These are phyloP conservation scores for Lepidurus couesii DNA, from an alignment of 1,140 invertebrate genomes.

Conservation along the genomic window DNA sequence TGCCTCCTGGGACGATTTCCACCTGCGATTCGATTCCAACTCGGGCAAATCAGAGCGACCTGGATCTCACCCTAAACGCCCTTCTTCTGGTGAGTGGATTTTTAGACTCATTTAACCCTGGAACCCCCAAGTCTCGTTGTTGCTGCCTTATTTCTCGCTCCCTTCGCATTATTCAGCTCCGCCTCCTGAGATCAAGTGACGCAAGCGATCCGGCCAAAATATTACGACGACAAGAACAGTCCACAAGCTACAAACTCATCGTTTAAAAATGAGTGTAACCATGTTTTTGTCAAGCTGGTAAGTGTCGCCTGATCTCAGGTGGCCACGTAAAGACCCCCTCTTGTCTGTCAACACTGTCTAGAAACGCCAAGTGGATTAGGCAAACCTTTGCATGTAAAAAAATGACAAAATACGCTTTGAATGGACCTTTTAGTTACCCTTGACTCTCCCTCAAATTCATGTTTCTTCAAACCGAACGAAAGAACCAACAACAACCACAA, in stretches of 20 bases:
- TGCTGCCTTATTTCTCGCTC: neutral
- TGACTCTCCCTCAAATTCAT: neutral
- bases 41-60: neutral
- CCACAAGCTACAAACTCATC: no score
- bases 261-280: no score
- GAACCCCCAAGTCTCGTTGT: no score
- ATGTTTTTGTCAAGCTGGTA: neutral
- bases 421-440: neutral
- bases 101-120: constrained; percentile 6
- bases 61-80: neutral
- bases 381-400: constrained; percentile 27
- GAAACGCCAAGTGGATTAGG: constrained; percentile 26
- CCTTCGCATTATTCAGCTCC: neutral
- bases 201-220: no score
- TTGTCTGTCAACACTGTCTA: constrained; percentile 12
- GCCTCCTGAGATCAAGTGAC: neutral
- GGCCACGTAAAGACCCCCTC: neutral
- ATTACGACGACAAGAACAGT: no score
- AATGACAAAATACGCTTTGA: neutral
- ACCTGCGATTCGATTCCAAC: constrained; percentile 6
- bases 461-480: neutral
- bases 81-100: constrained; percentile 1
- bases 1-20: constrained; percentile 61
- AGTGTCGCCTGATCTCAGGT: neutral
- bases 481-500: constrained; percentile 21